Conservation (phyloP, 2,113 vertebrate species). For the Malurus alboscapulatus region DNA sequence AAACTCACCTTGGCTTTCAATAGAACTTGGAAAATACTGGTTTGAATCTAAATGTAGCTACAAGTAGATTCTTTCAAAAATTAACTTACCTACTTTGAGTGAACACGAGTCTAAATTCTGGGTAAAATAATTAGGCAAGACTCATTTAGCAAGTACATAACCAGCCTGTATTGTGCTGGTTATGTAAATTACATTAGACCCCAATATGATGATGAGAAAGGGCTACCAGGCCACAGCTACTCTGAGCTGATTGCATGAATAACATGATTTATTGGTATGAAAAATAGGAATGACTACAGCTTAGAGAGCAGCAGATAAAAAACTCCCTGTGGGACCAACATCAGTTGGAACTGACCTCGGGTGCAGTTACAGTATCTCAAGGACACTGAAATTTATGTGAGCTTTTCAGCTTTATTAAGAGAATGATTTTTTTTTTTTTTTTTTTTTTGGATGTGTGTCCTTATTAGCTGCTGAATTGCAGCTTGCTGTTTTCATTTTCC, state of each 20-base stretch:
- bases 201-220: background rate
- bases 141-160: background rate
- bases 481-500: background rate
- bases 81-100: fast-evolving
- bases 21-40: background rate
- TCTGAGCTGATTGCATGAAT: background rate
- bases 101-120: background rate
- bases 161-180: background rate
- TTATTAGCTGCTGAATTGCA: background rate
- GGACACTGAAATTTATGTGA: background rate
- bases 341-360: background rate
- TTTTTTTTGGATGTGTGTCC: background rate
- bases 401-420: background rate
- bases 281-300: background rate
- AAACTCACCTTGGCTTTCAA: background rate
- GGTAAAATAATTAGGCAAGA: background rate
- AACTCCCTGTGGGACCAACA: background rate
- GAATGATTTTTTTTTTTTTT: background rate
- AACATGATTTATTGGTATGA: background rate
- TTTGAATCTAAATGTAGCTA: background rate
- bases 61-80: background rate
- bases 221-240: background rate
- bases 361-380: background rate
- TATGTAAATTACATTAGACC: background rate
- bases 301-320: background rate